A percentile compares a stretch with the other conserved stretches of the same genome.
Conservation (phyloP, 2,888 invertebrate genomes). For the Nephrocerus scutellatus region DNA sequence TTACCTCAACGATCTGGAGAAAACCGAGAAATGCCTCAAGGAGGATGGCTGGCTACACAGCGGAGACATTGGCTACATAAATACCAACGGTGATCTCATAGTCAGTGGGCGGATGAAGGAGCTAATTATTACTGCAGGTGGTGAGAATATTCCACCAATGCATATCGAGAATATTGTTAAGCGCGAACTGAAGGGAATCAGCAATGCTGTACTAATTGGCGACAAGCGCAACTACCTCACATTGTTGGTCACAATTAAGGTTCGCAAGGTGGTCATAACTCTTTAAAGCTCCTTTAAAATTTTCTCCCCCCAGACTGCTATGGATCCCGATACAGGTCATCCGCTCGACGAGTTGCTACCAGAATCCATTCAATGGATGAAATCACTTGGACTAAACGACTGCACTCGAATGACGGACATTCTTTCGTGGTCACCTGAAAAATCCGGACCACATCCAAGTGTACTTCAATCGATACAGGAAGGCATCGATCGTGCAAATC, state of each 20-base stretch:
- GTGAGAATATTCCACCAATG: conserved; percentile 84
- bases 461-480: conserved; percentile 63
- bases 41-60: conserved; percentile 76
- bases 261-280: no score
- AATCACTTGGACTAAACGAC: conserved; percentile 55
- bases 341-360: conserved; percentile 62
- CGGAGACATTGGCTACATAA: conserved; percentile 78
- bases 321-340: conserved; percentile 60
- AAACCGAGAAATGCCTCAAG: conserved; percentile 67
- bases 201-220: conserved; percentile 79
- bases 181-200: conserved; percentile 64
- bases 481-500: conserved; percentile 70
- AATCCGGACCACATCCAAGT: conserved; percentile 52
- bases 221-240: conserved; percentile 81
- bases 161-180: conserved; percentile 74
- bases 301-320: conserved; percentile 62
- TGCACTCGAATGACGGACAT: conserved; percentile 64
- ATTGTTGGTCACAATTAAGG: conserved; percentile 75
- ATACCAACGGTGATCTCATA: conserved; percentile 62
- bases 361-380: conserved; percentile 64
- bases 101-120: conserved; percentile 74
- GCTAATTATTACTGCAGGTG: conserved; percentile 87
- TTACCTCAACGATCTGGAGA: conserved; percentile 63
- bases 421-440: conserved; percentile 39
- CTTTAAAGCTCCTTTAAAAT: no score